These are phyloP conservation scores for Holcopasites calliopsidis DNA, from an alignment of 1,140 invertebrate genomes.

Conservation along the genomic window DNA sequence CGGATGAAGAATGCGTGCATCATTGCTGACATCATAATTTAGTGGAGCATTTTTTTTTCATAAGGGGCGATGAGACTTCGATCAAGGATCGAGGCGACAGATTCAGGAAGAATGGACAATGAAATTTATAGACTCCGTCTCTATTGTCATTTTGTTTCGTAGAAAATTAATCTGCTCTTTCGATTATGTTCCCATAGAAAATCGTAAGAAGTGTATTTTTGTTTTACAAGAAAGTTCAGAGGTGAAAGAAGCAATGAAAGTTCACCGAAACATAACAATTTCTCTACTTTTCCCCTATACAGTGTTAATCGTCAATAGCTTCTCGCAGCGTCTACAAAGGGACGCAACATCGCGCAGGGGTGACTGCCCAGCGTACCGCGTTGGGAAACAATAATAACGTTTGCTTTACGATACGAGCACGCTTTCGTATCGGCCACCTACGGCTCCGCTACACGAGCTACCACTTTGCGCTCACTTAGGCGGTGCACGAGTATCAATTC, in stretches of 20 bases:
- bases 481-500: slow-evolving; percentile 69
- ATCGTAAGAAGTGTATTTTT: too few relatives aligned
- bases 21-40: slow-evolving; percentile 15
- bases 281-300: too few relatives aligned
- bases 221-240: too few relatives aligned
- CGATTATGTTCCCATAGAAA: too few relatives aligned
- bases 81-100: too few relatives aligned
- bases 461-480: slow-evolving; percentile 77
- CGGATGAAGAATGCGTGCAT: neutral
- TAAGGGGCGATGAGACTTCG: slow-evolving; percentile 2
- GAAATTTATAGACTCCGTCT: too few relatives aligned
- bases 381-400: slow-evolving; percentile 56
- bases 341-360: neutral
- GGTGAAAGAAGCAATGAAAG: too few relatives aligned
- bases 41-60: neutral
- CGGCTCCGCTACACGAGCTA: slow-evolving; percentile 69
- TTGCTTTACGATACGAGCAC: slow-evolving; percentile 52
- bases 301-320: too few relatives aligned
- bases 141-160: too few relatives aligned
- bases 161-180: too few relatives aligned
- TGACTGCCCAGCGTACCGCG: slow-evolving; percentile 4
- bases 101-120: too few relatives aligned
- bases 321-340: neutral
- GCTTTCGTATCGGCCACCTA: slow-evolving; percentile 69
- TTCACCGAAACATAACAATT: too few relatives aligned